phyloP scores from a whole-genome alignment of 1,140 invertebrate species.

The Atta texana region DNA sequence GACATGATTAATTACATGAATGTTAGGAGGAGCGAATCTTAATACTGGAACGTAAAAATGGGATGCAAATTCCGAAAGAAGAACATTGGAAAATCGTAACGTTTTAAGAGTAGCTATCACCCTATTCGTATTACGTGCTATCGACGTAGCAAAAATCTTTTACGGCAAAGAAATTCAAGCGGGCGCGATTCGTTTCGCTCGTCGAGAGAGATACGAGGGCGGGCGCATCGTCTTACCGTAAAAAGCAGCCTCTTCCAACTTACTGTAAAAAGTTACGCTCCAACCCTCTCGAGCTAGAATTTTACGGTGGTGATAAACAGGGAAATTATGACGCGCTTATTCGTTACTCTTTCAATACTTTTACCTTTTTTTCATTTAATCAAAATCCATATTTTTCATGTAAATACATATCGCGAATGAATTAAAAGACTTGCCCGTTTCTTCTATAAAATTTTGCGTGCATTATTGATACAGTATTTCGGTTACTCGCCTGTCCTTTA shows the following conservation, averaged over 20 bases:
- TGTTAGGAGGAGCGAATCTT: not conserved
- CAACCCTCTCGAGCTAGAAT: not conserved
- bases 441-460: not conserved
- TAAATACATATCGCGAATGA: not conserved
- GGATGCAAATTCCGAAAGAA: not conserved
- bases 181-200: conserved; percentile 17
- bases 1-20: not conserved
- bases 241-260: conserved; percentile 32
- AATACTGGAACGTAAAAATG: not conserved
- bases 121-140: not conserved
- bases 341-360: conserved; percentile 6
- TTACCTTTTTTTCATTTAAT: conserved; percentile 2
- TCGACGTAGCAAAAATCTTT: conserved; percentile 20
- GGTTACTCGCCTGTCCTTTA: not conserved
- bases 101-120: conserved; percentile 33
- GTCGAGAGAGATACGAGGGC: conserved; percentile 17
- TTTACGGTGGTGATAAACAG: conserved; percentile 50
- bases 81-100: conserved; percentile 36
- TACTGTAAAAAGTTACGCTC: conserved; percentile 45
- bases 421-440: not conserved
- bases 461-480: not conserved
- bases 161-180: conserved; percentile 34
- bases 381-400: not conserved
- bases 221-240: conserved; percentile 55
- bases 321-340: conserved; percentile 54